Base-by-base conservation (phyloP, 2,113 vertebrate genomes). In the Lepisosteus osseus region DNA sequence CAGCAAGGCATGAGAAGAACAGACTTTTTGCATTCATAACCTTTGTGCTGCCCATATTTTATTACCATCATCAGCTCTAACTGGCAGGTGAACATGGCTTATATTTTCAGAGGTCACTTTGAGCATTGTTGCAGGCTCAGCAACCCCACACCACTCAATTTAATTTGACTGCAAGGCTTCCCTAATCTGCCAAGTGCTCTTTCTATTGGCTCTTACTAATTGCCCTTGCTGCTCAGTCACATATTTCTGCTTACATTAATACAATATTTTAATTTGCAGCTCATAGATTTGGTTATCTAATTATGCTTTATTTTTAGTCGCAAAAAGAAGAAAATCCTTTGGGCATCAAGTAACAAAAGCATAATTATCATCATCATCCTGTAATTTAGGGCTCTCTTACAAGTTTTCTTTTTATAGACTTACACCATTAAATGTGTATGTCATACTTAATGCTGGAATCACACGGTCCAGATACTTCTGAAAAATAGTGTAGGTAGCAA, bases 241-340 rank as follows among this genome's bases (percentile, higher is more conserved):
- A 42, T 76, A 71, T 67, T 47, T 45, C 57, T 44, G 44, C 72
- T 72, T 54, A n/a, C 65, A 29, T 41, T 75, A 65, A 61, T 41
- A 64, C 72, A 7, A 70, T 69, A 72, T 82, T 72, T 70, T 77
- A 71, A 74, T 66, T 78, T 17, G 43, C 54, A 72, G 54, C 64
- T 45, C 12, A 63, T 8, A 7, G n/a, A 29, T 17, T 3, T 17
- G 62, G 12, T 54, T 62, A 56, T 63, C 67, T 29, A 70, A 51
- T 47, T 51, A 59, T 71, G 76, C 80, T 78, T 83, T 79, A 76
- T 82, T 85, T 81, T 62, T 78, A 69, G 69, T 75, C 76, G 70
- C 72, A 74, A 78, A 83, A 42, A 76, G 51, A 67, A 57, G 76
- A 40, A 54, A 71, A 72, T 71, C 47, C 66, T 77, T 72, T n/a